These are phyloP conservation scores for Macrotis lagotis DNA, from an alignment of 2,113 vertebrate species.

Conservation along the genomic window DNA sequence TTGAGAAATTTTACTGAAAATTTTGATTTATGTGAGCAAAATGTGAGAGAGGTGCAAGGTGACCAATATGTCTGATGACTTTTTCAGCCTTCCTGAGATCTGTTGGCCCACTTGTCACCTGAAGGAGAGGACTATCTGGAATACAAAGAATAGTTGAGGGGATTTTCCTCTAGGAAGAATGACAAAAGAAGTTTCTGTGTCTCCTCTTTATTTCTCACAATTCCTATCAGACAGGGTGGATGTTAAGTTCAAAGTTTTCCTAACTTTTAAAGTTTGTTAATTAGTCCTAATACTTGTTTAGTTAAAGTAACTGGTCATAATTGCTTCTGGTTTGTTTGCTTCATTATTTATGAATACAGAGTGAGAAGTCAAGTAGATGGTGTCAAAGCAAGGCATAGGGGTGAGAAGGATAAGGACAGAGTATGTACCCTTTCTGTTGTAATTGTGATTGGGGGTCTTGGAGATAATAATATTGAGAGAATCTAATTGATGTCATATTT, in stretches of 20 bases:
- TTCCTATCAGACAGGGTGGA: background rate
- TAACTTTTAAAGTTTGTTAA: background rate
- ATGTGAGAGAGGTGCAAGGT: background rate
- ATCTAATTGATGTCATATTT: background rate
- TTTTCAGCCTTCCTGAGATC: background rate
- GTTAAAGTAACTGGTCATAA: background rate
- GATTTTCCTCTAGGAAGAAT: background rate
- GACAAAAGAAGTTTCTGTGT: background rate
- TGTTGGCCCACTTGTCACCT: background rate
- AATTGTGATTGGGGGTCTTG: background rate
- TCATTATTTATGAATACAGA: background rate
- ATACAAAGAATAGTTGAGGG: background rate
- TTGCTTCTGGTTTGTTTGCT: background rate
- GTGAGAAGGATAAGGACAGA: background rate
- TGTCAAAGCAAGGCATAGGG: background rate
- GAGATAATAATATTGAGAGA: background rate
- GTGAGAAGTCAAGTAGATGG: background rate
- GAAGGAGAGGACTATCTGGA: background rate
- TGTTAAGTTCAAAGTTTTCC: background rate
- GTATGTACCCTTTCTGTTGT: background rate
- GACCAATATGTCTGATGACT: background rate
- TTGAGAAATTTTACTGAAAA: background rate
- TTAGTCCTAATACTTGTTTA: background rate
- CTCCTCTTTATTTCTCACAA: background rate
- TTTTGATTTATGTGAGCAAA: background rate